Conservation (phyloP, 2,888 invertebrate genomes). For the Sclerodermus sp. region DNA sequence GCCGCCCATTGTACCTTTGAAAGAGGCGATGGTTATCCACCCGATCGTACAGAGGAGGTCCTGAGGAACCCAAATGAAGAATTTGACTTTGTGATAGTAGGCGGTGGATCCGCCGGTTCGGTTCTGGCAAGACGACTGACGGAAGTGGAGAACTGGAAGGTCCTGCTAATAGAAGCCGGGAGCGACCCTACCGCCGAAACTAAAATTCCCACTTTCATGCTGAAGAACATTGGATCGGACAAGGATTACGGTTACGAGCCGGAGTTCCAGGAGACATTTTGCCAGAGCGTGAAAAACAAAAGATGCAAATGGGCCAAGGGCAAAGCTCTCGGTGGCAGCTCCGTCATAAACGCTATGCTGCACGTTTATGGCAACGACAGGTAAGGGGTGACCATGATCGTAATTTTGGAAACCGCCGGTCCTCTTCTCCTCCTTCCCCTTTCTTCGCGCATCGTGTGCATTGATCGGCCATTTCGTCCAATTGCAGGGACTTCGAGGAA, state of each 20-base stretch:
- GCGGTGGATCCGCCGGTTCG: slow-evolving; percentile 68
- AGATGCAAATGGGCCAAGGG: slow-evolving; percentile 63
- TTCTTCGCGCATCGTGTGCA: no score
- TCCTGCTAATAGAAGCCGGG: slow-evolving; percentile 62
- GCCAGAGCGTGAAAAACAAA: slow-evolving; percentile 47
- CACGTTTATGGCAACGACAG: slow-evolving; percentile 66
- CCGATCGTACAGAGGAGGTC: slow-evolving; percentile 58
- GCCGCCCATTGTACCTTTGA: slow-evolving; percentile 65
- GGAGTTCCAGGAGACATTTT: slow-evolving; percentile 56
- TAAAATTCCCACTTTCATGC: slow-evolving; percentile 56
- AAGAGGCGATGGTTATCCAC: slow-evolving; percentile 63
- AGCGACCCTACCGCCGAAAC: slow-evolving; percentile 57
- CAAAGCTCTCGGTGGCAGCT: slow-evolving; percentile 69
- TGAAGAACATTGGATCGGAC: slow-evolving; percentile 38
- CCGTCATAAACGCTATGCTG: slow-evolving; percentile 68
- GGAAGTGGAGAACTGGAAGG: slow-evolving; percentile 57
- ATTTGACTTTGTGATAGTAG: slow-evolving; percentile 70
- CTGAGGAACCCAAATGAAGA: slow-evolving; percentile 26
- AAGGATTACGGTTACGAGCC: slow-evolving; percentile 60
- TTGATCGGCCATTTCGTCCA: no score
- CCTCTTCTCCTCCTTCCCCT: no score
- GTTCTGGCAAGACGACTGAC: slow-evolving; percentile 60
- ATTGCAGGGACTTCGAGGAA: slow-evolving; percentile 62
- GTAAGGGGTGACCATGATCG: no score
- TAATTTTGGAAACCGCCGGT: no score